phyloP scores from a whole-genome alignment of 2,113 vertebrate species.

The Oostethus manadensis region DNA sequence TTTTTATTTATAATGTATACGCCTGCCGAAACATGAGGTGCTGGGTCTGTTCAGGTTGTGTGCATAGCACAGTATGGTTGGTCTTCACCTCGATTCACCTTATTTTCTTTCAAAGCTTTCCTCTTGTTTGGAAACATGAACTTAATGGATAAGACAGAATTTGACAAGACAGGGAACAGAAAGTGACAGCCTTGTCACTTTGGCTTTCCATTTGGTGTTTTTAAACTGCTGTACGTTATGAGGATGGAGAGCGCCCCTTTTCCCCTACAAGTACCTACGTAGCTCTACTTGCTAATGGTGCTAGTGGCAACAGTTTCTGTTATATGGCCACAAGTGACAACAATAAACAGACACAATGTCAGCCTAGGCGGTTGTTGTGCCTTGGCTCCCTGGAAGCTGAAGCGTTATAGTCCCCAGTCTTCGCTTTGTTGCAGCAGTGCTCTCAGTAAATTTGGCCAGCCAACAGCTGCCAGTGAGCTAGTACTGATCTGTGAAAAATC shows the following conservation, averaged over 20 bases:
- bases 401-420: not conserved
- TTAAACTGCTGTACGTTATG: not conserved
- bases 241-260: not conserved
- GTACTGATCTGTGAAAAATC: not conserved
- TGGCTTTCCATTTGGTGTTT: not conserved
- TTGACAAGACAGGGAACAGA: too few relatives aligned
- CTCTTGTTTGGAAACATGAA: slow-evolving; percentile 48
- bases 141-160: slow-evolving; percentile 38
- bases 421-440: too few relatives aligned
- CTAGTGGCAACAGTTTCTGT: too few relatives aligned
- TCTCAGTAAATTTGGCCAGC: not conserved
- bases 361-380: too few relatives aligned
- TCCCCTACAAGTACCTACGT: not conserved
- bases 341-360: slow-evolving; percentile 13
- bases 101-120: slow-evolving; percentile 63
- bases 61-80: slow-evolving; percentile 54
- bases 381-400: too few relatives aligned
- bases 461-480: not conserved
- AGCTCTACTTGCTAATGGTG: not conserved
- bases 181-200: too few relatives aligned
- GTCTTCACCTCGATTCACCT: slow-evolving; percentile 46
- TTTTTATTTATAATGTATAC: slow-evolving; percentile 73
- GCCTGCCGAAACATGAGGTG: slow-evolving; percentile 58
- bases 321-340: slow-evolving; percentile 44
- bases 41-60: slow-evolving; percentile 56